Base-by-base conservation (phyloP, 1,140 invertebrate species). In the Pseudachorutes palmiensis region DNA sequence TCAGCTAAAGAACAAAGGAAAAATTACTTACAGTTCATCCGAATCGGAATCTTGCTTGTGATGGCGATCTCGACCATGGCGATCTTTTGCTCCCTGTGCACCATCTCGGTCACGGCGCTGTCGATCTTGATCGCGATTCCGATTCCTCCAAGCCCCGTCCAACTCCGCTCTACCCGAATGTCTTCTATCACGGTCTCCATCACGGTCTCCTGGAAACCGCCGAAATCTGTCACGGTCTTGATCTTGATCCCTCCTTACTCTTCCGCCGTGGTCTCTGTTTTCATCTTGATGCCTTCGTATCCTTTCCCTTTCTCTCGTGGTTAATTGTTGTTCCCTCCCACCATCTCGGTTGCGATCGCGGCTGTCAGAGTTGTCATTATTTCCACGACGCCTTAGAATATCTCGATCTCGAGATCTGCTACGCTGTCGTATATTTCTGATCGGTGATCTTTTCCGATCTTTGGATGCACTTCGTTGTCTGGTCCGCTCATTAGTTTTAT, bases 111-210 rank as follows among this genome's bases (percentile, higher is more conserved):
- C 58, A 22, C 58, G 26, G 22, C 31, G 24, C 22, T 32, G 14
- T 61, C 30, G 66, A 26, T 68, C 70, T 32, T 49, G 14, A 41
- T 57, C 41, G 28, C 45, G 5, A 5, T 60, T 24, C 9, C 58
- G 58, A 2, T 32, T 12, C 14, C 30, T 60, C 58, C 58, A 29
- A 60, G 31, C 29, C 45, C 48, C 14, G 41, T 68, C 65, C 0
- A 63, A 66, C 16, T 59, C 48, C 59, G 88, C 89, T 79, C 91
- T 86, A 72, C 84, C 89, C 74, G 87, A 88, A 75, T 80, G 78
- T 69, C 82, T 78, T 29, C 74, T 51, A 63, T 81, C 76, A 58
- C 80, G 79, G 49, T 79, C 75, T 71, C 71, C 72, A 62, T 76
- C 67, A 60, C 26, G 58, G n/a, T 32, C 14, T 14, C 45, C 2